Evolutionary conservation across 2,888 invertebrate species (phyloP).

Genomic region (Sphaerophoria taeniata): DNA sequence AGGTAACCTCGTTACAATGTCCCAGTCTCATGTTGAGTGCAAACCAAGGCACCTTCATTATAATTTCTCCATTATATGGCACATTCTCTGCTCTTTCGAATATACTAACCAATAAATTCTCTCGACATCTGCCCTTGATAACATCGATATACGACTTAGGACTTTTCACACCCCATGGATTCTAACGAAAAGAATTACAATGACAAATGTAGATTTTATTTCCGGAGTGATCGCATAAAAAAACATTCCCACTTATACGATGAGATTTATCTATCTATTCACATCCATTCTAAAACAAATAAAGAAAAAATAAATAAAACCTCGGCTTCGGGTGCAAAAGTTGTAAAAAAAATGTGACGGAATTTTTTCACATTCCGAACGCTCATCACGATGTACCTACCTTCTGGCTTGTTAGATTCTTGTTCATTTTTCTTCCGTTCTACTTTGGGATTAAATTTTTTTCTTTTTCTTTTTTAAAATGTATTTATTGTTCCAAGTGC

Average conservation of each 20-base stretch:
- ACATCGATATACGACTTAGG: constrained; percentile 36
- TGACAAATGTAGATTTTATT: constrained; percentile 73
- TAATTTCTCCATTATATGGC: neutral
- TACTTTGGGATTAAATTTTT: constrained; percentile 1
- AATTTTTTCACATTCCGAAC: constrained; percentile 66
- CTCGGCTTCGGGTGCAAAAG: no score
- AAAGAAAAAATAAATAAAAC: neutral
- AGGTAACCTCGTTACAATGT: neutral
- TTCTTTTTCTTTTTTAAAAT: constrained; percentile 17
- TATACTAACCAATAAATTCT: constrained; percentile 33
- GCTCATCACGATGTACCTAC: constrained; percentile 54
- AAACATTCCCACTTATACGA: constrained; percentile 52
- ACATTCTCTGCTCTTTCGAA: constrained; percentile 2
- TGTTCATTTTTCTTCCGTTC: constrained; percentile 53
- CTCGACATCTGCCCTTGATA: constrained; percentile 54
- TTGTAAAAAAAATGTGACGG: constrained; percentile 62
- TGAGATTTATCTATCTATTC: constrained; percentile 56
- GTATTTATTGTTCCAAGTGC: constrained; percentile 38
- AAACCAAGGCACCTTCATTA: neutral
- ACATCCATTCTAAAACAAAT: no score
- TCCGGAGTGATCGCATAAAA: constrained; percentile 68
- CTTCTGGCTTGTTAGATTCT: constrained; percentile 50
- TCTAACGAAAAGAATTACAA: constrained; percentile 56
- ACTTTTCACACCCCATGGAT: constrained; percentile 47
- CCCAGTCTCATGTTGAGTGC: constrained; percentile 7